Evolutionary conservation across 2,797 vertebrate genomes (phyloP), one percentile per base, ranked within the genome.

Genomic region (Babyrousa celebensis): DNA sequence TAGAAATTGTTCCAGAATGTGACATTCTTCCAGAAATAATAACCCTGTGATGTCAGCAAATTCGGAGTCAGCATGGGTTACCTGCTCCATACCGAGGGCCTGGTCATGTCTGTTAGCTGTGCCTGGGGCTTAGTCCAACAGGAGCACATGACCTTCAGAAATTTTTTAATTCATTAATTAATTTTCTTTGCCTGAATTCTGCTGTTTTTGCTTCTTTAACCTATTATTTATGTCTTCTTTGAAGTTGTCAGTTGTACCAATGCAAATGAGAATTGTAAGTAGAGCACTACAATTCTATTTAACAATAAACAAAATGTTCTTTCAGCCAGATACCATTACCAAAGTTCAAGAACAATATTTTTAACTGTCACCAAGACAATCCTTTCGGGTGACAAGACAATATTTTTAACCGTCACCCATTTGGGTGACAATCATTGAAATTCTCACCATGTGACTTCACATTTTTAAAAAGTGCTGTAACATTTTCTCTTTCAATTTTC

Each of bases 1-100:
- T 78, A 98, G 92, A 98, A 98, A 98, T 98, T 98, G 97, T 98
- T 98, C 97, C 98, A 98, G 98, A 98, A 98, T 94, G 65, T 94
- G 98, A 97, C 96, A 98, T 98, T 94, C 97, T 98, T 98, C 98
- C 98, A 98, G 98, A 98, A 98, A 98, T 98, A 98, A 98, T 98
- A 98, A 97, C 97, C 96, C 96, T 98, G 96, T 98, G 98, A 98
- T 98, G 98, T 98, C 89, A 36, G 97, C 97, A 98, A 97, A 98
- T 98, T 98, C 96, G 52, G 97, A 98, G 98, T 98, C 98, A 98
- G 97, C 97, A 97, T 97, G 98, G 98, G 97, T 98, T 98, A 98
- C 98, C 98, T 98, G 97, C 98, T 98, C 83, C 36, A 62, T 92
- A 97, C 97, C 98, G 97, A 98, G 93, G 95, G 94, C 96, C 95